Conservation (phyloP, 1,140 invertebrate species). For the Drosophila orosa region DNA sequence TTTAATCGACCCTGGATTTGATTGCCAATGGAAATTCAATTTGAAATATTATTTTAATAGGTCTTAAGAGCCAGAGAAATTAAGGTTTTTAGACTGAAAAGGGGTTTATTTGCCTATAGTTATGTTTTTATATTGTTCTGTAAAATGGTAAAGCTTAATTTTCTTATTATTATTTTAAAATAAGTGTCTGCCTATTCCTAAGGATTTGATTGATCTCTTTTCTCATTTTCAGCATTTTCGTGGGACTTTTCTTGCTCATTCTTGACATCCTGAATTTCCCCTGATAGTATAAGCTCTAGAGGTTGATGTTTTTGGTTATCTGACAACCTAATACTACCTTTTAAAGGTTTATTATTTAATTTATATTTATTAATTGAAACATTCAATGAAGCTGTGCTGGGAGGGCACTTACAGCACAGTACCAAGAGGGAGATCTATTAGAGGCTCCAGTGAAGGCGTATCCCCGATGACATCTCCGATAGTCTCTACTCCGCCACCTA, state of each 20-base stretch:
- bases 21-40: constrained; percentile 20
- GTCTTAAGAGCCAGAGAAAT: not conserved
- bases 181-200: not conserved
- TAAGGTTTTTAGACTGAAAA: not conserved
- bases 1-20: constrained; percentile 22
- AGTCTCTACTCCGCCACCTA: not conserved
- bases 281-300: not conserved
- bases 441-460: not conserved
- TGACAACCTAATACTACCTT: too few species aligned
- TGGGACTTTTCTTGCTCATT: not conserved
- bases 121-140: not conserved
- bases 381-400: not conserved
- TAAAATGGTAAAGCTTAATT: not conserved
- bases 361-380: not conserved
- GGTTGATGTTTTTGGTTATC: too few species aligned
- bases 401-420: not conserved
- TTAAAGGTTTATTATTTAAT: not conserved
- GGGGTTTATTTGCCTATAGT: not conserved
- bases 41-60: constrained; percentile 20
- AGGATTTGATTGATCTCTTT: not conserved
- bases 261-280: not conserved
- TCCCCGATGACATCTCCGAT: not conserved
- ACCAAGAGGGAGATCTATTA: not conserved
- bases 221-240: not conserved
- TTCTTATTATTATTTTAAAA: not conserved